phyloP scores from a whole-genome alignment of 2,113 vertebrate species.

The Cheirogaleus medius region DNA sequence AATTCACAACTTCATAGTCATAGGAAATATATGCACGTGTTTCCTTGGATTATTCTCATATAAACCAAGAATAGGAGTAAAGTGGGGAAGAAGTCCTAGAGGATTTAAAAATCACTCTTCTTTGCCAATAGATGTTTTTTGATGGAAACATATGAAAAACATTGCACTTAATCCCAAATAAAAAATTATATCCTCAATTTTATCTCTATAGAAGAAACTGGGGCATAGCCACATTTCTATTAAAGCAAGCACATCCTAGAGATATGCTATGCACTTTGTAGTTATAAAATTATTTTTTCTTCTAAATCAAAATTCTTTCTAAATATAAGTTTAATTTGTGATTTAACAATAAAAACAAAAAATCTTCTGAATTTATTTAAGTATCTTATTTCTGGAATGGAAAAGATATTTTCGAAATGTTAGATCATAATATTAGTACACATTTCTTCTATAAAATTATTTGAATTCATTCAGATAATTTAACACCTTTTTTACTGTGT shows the following conservation, averaged over 20 bases:
- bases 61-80: background rate
- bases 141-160: background rate
- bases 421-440: background rate
- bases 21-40: background rate
- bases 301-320: background rate
- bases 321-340: background rate
- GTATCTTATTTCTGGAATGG: background rate
- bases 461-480: background rate
- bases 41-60: background rate
- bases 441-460: background rate
- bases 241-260: background rate
- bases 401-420: background rate
- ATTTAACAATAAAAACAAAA: background rate
- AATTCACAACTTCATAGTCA: background rate
- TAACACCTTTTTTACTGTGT: background rate
- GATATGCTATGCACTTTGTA: background rate
- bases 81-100: rapidly evolving
- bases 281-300: background rate
- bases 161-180: background rate
- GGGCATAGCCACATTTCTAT: background rate
- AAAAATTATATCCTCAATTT: background rate
- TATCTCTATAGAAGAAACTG: background rate
- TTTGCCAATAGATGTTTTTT: background rate
- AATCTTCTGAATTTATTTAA: background rate
- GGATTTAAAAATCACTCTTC: background rate